Conservation (phyloP, 2,888 invertebrate species). For the Dolomedes plantarius region DNA sequence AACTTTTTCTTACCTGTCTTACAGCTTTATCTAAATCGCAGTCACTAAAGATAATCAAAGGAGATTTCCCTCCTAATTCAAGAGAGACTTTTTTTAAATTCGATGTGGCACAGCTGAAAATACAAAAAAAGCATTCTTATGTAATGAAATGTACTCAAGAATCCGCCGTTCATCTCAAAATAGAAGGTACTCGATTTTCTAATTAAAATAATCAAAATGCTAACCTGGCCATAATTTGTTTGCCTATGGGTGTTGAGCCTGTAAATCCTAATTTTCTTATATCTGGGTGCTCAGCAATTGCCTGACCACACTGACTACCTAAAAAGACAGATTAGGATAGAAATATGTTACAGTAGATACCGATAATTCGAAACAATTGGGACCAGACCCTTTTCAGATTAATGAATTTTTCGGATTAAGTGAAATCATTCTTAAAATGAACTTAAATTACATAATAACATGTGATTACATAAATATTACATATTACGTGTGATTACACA, state of each 20-base stretch:
- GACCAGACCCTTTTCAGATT: too few relatives aligned
- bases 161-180: not conserved
- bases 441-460: too few relatives aligned
- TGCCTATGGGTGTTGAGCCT: slow-evolving; percentile 94
- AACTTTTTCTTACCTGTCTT: slow-evolving; percentile 85
- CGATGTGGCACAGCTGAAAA: slow-evolving; percentile 84
- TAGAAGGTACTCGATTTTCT: not conserved
- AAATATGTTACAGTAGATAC: too few relatives aligned
- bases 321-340: too few relatives aligned
- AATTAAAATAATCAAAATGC: not conserved
- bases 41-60: slow-evolving; percentile 94
- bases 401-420: too few relatives aligned
- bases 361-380: too few relatives aligned
- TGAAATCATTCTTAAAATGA: too few relatives aligned
- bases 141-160: too few relatives aligned
- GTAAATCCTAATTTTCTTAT: slow-evolving; percentile 97
- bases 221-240: slow-evolving; percentile 89
- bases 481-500: too few relatives aligned
- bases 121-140: slow-evolving; percentile 18
- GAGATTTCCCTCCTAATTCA: slow-evolving; percentile 97
- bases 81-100: slow-evolving; percentile 96
- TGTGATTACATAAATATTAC: too few relatives aligned
- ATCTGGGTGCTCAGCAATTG: slow-evolving; percentile 88
- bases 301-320: slow-evolving; percentile 88
- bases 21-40: slow-evolving; percentile 96